These are phyloP conservation scores for Cynocephalus volans DNA, from an alignment of 2,113 vertebrate species.

Conservation along the genomic window DNA sequence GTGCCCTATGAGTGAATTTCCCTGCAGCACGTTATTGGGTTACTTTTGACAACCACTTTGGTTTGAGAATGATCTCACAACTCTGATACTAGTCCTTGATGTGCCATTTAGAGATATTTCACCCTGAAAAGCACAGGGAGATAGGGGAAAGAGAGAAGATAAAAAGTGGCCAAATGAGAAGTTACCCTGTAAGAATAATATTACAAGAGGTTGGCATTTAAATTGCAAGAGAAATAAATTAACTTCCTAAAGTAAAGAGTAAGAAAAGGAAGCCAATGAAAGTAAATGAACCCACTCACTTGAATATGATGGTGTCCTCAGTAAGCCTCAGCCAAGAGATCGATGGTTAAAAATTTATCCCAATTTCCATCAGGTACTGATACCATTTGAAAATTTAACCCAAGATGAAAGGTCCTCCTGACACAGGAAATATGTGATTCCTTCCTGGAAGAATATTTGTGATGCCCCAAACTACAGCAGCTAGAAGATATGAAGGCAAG, in stretches of 20 bases:
- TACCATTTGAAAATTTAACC: slow-evolving; percentile 76
- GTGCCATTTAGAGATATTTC: slow-evolving; percentile 75
- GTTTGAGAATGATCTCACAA: slow-evolving; percentile 83
- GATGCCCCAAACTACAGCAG: background rate
- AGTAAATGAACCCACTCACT: background rate
- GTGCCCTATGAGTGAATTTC: slow-evolving; percentile 81
- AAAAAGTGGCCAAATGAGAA: slow-evolving; percentile 68
- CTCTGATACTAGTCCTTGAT: slow-evolving; percentile 81
- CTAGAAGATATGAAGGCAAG: slow-evolving; percentile 70
- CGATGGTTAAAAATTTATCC: slow-evolving; percentile 52
- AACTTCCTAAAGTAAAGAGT: slow-evolving; percentile 70
- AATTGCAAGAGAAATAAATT: slow-evolving; percentile 78
- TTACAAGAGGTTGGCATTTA: slow-evolving; percentile 74
- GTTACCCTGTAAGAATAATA: slow-evolving; percentile 78
- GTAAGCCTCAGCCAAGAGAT: background rate
- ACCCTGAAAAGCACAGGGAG: slow-evolving; percentile 59
- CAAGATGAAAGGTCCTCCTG: slow-evolving; percentile 64
- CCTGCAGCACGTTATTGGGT: slow-evolving; percentile 79
- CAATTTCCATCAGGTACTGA: slow-evolving; percentile 69
- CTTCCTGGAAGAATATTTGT: slow-evolving; percentile 74
- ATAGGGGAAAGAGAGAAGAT: slow-evolving; percentile 74
- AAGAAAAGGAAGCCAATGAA: slow-evolving; percentile 5
- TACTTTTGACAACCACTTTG: slow-evolving; percentile 83
- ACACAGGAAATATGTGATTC: slow-evolving; percentile 69
- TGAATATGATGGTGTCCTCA: background rate